A percentile compares a stretch with the other conserved stretches of the same genome.
phyloP scores from a whole-genome alignment of 1,140 invertebrate genomes.

The Danaus melanippus region DNA sequence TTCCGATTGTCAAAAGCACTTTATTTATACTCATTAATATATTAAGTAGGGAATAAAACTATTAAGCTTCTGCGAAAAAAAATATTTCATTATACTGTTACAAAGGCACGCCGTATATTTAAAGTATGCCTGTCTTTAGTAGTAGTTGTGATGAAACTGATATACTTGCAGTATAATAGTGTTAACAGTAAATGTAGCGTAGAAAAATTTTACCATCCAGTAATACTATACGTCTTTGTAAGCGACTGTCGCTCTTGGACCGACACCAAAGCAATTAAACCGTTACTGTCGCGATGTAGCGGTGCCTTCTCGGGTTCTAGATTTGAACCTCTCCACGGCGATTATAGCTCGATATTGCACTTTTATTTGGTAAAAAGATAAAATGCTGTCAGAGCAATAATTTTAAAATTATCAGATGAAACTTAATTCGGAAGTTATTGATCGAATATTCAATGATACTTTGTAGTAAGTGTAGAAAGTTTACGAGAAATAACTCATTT shows the following conservation, averaged over 20 bases:
- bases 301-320: conserved; percentile 16
- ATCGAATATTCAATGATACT: not conserved
- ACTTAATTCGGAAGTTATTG: no score
- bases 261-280: conserved; percentile 33
- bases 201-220: conserved; percentile 8
- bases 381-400: not conserved
- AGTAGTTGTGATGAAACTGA: no score
- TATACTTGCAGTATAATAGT: no score
- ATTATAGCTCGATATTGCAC: conserved; percentile 4
- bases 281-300: conserved; percentile 21
- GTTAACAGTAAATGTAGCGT: no score
- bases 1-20: no score
- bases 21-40: no score
- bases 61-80: no score
- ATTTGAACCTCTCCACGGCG: conserved; percentile 24
- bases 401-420: no score
- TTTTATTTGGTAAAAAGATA: conserved; percentile 3
- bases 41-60: no score
- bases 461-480: conserved; percentile 1
- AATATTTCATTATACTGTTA: no score
- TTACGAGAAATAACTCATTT: not conserved
- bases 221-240: conserved; percentile 5
- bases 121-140: no score
- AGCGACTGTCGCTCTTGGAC: conserved; percentile 23
- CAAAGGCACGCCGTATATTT: no score